Percentiles rank a stretch among this genome's conserved stretches.
These are phyloP conservation scores for Epinephelus coioides DNA, from an alignment of 2,797 vertebrate genomes.

Conservation along the genomic window DNA sequence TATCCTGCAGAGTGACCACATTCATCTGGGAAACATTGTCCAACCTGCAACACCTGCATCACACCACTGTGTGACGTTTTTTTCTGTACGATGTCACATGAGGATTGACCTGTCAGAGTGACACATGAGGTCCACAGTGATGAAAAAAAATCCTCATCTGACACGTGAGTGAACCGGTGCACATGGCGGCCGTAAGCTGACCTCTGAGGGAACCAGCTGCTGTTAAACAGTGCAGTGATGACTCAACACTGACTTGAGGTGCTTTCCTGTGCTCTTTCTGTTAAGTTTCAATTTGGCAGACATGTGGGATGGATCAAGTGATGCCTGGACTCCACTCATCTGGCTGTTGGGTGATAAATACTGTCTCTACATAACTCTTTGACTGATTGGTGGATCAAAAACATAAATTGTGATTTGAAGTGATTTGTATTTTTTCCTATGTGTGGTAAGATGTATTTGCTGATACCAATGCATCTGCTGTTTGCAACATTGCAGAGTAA, in stretches of 20 bases:
- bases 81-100: conserved; percentile 13
- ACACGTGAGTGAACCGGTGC: conserved; percentile 34
- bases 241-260: conserved; percentile 51
- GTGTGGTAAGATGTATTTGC: background rate
- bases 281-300: conserved; percentile 42
- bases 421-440: background rate
- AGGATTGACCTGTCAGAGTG: conserved; percentile 15
- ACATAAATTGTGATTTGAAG: background rate
- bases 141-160: conserved; percentile 14
- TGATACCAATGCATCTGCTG: background rate
- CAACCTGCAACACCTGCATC: conserved; percentile 21
- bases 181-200: conserved; percentile 40
- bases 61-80: background rate
- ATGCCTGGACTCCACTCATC: conserved; percentile 33
- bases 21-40: background rate
- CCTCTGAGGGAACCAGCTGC: conserved; percentile 51
- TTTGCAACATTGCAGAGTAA: background rate
- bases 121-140: background rate
- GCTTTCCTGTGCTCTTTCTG: conserved; percentile 27
- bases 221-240: conserved; percentile 27
- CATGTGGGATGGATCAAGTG: conserved; percentile 38
- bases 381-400: conserved; percentile 21
- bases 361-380: conserved; percentile 5
- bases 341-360: conserved; percentile 23
- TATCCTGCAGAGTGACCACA: background rate